Percentiles rank a stretch among this genome's conserved stretches.
Conservation (phyloP, 2,797 vertebrate genomes). For the Chromobotia macracanthus region DNA sequence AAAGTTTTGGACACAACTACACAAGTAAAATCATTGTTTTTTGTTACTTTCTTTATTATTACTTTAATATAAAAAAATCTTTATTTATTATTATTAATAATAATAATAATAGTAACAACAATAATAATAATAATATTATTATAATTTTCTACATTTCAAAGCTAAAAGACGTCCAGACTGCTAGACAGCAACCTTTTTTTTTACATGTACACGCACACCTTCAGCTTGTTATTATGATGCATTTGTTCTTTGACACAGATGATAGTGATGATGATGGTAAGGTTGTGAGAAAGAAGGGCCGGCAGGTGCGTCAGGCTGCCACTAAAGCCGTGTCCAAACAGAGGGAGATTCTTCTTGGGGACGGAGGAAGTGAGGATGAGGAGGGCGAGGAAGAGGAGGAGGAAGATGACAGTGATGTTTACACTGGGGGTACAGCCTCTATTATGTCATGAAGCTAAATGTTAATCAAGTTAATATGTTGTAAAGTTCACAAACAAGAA, state of each 20-base stretch:
- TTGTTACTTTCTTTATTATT: too few species aligned
- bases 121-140: too few species aligned
- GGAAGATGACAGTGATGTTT: slow-evolving; percentile 69
- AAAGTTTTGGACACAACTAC: too few species aligned
- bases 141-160: too few species aligned
- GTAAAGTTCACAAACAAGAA: too few species aligned
- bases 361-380: slow-evolving; percentile 94
- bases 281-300: slow-evolving; percentile 92
- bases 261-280: slow-evolving; percentile 96
- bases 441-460: not conserved
- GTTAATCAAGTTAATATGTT: not conserved
- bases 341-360: slow-evolving; percentile 95
- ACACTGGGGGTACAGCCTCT: slow-evolving; percentile 86
- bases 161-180: too few species aligned
- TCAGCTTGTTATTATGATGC: not conserved
- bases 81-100: too few species aligned
- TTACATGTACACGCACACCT: not conserved
- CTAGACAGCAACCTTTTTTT: not conserved
- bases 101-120: too few species aligned
- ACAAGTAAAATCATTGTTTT: too few species aligned
- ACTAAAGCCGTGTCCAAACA: slow-evolving; percentile 98
- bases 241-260: slow-evolving; percentile 70
- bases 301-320: slow-evolving; percentile 94
- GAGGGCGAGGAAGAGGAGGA: slow-evolving; percentile 88
- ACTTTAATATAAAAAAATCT: too few species aligned